phyloP scores from a whole-genome alignment of 2,113 vertebrate species.

The Nicator chloris region DNA sequence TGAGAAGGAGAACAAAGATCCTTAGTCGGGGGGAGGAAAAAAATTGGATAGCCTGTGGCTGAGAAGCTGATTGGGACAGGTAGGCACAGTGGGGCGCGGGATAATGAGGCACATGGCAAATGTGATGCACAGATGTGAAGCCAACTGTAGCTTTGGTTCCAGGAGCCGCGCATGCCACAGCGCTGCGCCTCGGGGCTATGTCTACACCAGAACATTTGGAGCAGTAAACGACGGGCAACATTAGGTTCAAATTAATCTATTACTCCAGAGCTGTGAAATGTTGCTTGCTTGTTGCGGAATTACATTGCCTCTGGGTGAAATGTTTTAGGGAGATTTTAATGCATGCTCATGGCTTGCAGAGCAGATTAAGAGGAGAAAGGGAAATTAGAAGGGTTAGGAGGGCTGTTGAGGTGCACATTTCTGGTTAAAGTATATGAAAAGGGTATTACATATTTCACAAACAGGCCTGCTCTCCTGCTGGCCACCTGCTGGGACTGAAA shows the following conservation, averaged over 20 bases:
- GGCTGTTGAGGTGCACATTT: slow-evolving; percentile 78
- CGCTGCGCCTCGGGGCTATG: slow-evolving; percentile 79
- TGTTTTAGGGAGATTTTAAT: slow-evolving; percentile 89
- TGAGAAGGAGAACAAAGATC: slow-evolving; percentile 89
- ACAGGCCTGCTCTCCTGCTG: slow-evolving; percentile 76
- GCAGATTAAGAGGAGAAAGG: slow-evolving; percentile 85
- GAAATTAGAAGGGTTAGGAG: slow-evolving; percentile 85
- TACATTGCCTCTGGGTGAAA: slow-evolving; percentile 82
- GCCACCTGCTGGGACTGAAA: slow-evolving; percentile 87
- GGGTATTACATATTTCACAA: slow-evolving; percentile 84
- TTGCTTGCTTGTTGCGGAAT: slow-evolving; percentile 85
- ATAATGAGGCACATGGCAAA: slow-evolving; percentile 84
- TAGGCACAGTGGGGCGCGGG: slow-evolving; percentile 81
- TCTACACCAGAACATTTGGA: slow-evolving; percentile 86
- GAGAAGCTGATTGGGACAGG: slow-evolving; percentile 82
- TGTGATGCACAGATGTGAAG: slow-evolving; percentile 92
- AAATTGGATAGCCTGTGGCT: slow-evolving; percentile 83
- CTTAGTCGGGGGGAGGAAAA: slow-evolving; percentile 68
- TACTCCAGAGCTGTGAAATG: slow-evolving; percentile 86
- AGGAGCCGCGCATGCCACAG: slow-evolving; percentile 79
- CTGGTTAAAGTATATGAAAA: slow-evolving; percentile 84
- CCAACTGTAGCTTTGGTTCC: slow-evolving; percentile 82
- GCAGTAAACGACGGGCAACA: slow-evolving; percentile 84
- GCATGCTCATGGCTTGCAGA: slow-evolving; percentile 84
- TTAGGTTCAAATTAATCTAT: slow-evolving; percentile 90